Conservation (phyloP, 2,113 vertebrate species). For the Callipepla squamata region DNA sequence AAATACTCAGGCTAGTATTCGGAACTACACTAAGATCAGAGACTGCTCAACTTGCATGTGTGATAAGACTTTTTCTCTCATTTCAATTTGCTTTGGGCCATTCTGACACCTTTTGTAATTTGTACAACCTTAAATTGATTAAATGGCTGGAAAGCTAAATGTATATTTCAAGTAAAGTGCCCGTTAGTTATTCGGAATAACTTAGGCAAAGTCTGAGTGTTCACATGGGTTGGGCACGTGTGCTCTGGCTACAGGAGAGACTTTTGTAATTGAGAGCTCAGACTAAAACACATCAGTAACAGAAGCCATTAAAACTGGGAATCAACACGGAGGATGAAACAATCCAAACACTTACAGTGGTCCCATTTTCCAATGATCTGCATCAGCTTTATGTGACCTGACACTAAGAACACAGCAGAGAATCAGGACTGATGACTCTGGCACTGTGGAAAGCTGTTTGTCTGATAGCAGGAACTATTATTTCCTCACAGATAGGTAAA, state of each 20-base stretch:
- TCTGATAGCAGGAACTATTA: background rate
- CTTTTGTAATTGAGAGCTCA: background rate
- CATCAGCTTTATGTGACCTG: background rate
- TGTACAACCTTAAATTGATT: background rate
- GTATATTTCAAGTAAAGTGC: background rate
- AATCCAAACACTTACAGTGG: background rate
- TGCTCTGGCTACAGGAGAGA: background rate
- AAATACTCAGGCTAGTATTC: background rate
- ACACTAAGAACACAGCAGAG: background rate
- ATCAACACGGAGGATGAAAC: background rate
- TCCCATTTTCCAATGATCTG: background rate
- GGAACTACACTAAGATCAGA: background rate
- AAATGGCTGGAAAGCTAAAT: background rate
- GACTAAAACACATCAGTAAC: background rate
- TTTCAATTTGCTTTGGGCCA: background rate
- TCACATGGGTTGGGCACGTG: background rate
- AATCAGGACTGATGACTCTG: background rate
- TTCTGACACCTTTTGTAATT: background rate
- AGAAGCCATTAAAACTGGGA: background rate
- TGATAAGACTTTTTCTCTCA: background rate
- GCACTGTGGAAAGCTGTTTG: background rate
- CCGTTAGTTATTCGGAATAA: background rate
- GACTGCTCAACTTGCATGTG: background rate
- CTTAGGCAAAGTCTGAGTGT: background rate
- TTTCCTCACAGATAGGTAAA: background rate